Evolutionary conservation across 2,113 vertebrate genomes (phyloP), one percentile per base, ranked within the genome.

Genomic region (Trematomus loennbergii): DNA sequence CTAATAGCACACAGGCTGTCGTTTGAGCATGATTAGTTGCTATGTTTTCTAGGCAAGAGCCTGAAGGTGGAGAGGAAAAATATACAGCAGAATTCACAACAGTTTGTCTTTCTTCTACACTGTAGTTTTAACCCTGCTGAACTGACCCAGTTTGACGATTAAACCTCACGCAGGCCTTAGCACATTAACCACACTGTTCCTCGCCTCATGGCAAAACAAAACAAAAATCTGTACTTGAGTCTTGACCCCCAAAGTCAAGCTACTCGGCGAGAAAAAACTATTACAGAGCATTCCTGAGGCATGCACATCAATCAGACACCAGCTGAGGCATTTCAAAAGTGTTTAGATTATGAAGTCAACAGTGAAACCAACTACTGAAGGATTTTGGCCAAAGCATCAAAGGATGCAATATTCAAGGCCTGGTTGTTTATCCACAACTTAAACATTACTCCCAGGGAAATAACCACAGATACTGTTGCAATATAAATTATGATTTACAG

Each of bases 51-150:
- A 57, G 2, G 36, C n/a, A 66, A 72, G 81, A 25, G 18, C 43
- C 50, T 10, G 75, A 67, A 71, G 72, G 64, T 9, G 16, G 58
- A 75, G 18, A 87, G 65, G 53, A 81, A 54, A 93, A 93, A 88
- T 82, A 92, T 88, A 74, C 90, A 72, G 25, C 33, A 20, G 63
- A 72, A 18, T 49, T 64, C 53, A 68, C 45, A 10, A 50, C 53
- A 61, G 75, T 84, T 83, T 29, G 62, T 75, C 70, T 79, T 83
- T 82, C 46, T 48, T 71, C 70, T 9, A 0, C 17, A 0, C n/a
- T 81, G 85, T 81, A 64, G 79, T 10, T 86, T 77, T 89, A 81
- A 91, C 83, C 80, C 79, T 10, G 67, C 50, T 86, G 85, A 90
- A 87, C 85, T 82, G 79, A 88, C 77, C 76, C 55, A 85, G 66